Conservation (phyloP, 2,797 vertebrate species). For the Hydrolagus colliei region DNA sequence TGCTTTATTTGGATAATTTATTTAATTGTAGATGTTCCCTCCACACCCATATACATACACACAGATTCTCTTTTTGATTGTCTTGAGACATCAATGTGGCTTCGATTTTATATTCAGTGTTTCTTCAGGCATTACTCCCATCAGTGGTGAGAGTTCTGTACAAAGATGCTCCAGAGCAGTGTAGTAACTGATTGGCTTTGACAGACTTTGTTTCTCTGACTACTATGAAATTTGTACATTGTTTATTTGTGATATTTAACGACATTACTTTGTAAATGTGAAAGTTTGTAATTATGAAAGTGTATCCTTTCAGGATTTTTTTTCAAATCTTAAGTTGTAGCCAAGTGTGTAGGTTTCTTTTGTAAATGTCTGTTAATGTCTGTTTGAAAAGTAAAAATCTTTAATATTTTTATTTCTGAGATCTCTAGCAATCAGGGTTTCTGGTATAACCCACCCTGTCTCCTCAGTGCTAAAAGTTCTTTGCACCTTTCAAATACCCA, state of each 20-base stretch:
- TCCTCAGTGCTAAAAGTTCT: not conserved
- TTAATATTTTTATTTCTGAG: not conserved
- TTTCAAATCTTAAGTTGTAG: not conserved
- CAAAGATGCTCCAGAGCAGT: not conserved
- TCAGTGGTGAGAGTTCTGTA: not conserved
- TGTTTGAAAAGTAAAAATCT: not conserved
- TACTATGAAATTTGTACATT: not conserved
- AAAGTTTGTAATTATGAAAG: not conserved
- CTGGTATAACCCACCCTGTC: too few relatives aligned
- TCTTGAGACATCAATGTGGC: too few relatives aligned
- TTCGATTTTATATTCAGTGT: not conserved
- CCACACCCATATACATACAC: too few relatives aligned
- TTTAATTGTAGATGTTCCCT: too few relatives aligned
- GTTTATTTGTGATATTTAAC: not conserved
- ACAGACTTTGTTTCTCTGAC: not conserved
- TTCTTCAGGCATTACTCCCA: not conserved
- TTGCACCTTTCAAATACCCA: not conserved
- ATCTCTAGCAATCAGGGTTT: not conserved
- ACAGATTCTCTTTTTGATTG: not conserved
- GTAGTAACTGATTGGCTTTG: not conserved
- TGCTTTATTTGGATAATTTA: not conserved
- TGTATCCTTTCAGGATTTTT: constrained; percentile 2
- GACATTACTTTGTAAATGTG: not conserved
- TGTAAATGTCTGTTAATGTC: not conserved
- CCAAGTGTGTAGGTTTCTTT: not conserved